A percentile compares a stretch with the other conserved stretches of the same genome.
Conservation (phyloP, 2,888 invertebrate genomes). For the Amphipoea lucens region DNA sequence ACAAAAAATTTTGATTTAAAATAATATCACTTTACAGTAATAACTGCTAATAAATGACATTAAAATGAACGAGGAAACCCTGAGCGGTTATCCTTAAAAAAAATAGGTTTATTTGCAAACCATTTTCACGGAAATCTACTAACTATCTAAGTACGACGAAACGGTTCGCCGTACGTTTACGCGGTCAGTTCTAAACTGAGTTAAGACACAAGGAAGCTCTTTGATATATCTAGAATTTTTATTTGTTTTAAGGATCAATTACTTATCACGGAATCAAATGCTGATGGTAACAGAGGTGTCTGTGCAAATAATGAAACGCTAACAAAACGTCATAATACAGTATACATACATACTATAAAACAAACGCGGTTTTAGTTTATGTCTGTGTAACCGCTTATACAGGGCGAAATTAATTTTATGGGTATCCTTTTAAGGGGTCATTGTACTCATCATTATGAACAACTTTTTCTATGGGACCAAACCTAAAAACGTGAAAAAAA, state of each 20-base stretch:
- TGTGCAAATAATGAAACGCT: background rate
- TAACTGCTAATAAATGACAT: conserved; percentile 2
- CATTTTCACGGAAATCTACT: conserved; percentile 25
- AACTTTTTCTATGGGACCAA: too few relatives aligned
- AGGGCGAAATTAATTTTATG: too few relatives aligned
- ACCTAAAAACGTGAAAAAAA: too few relatives aligned
- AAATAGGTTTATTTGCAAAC: conserved; percentile 4
- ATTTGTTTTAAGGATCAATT: conserved; percentile 30
- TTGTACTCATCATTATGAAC: too few relatives aligned
- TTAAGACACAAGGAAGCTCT: background rate
- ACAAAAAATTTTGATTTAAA: background rate
- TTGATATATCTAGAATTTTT: background rate
- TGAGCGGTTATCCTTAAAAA: background rate
- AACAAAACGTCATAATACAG: background rate
- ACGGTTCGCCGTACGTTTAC: conserved; percentile 1
- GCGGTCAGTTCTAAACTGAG: conserved; percentile 28
- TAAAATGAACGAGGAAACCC: background rate
- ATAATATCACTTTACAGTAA: conserved; percentile 25
- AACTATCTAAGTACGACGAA: background rate
- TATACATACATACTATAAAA: background rate
- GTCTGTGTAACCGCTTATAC: background rate
- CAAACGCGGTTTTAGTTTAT: background rate
- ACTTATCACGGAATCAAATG: conserved; percentile 27
- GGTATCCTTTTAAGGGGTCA: too few relatives aligned
- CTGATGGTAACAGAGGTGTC: conserved; percentile 6